A percentile compares a stretch with the other conserved stretches of the same genome.
phyloP scores from a whole-genome alignment of 1,140 invertebrate species.

The Phymastichus coffea region DNA sequence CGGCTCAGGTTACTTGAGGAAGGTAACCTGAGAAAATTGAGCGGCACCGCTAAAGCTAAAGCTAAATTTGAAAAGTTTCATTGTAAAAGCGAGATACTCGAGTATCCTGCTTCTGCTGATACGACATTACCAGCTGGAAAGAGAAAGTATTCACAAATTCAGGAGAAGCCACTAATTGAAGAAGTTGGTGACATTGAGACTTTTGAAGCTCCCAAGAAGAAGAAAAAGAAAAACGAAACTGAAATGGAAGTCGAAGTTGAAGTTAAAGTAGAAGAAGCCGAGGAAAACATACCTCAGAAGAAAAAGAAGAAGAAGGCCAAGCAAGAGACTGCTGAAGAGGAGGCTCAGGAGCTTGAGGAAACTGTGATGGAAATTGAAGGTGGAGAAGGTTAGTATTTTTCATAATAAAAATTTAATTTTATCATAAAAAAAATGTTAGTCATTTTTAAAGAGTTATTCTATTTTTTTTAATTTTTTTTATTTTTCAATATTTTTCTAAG shows the following conservation, averaged over 20 bases:
- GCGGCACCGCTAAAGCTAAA: slow-evolving; percentile 83
- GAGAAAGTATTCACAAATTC: slow-evolving; percentile 45
- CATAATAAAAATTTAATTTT: background rate
- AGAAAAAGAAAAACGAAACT: slow-evolving; percentile 32
- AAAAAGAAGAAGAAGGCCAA: background rate
- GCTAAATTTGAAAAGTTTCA: slow-evolving; percentile 91
- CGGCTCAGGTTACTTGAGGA: slow-evolving; percentile 79
- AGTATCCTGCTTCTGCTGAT: slow-evolving; percentile 64
- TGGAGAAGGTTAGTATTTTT: slow-evolving; percentile 2
- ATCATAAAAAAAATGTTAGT: too few species aligned
- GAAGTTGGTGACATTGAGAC: slow-evolving; percentile 24
- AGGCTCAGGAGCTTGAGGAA: too few species aligned
- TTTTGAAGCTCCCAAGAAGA: slow-evolving; percentile 38
- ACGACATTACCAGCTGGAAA: slow-evolving; percentile 59
- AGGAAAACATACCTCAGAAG: background rate
- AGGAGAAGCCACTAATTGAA: slow-evolving; percentile 52
- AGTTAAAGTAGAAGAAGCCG: background rate
- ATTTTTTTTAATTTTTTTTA: slow-evolving; percentile 2
- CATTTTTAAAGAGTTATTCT: background rate
- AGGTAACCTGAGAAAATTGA: slow-evolving; percentile 78
- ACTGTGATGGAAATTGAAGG: background rate
- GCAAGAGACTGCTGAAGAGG: too few species aligned
- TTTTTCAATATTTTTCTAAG: background rate
- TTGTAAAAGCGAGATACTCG: slow-evolving; percentile 69
- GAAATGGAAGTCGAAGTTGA: slow-evolving; percentile 13